Conservation (phyloP, 2,797 vertebrate genomes). For the Galago senegalensis region DNA sequence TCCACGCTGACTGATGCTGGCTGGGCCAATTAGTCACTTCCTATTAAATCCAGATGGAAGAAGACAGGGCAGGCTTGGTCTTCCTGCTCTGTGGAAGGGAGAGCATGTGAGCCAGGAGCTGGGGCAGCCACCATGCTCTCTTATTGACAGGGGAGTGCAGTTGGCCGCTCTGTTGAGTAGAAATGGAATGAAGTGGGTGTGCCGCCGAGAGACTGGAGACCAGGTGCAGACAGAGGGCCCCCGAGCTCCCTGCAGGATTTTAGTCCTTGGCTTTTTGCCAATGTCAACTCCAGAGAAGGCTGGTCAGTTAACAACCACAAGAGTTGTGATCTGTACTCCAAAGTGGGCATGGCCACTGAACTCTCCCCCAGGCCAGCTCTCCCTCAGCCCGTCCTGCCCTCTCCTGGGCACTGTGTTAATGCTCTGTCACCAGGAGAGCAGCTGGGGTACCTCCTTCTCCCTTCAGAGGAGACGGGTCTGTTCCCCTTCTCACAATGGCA, state of each 20-base stretch:
- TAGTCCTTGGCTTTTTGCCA: neutral
- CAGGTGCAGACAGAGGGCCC: neutral
- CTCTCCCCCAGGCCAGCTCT: neutral
- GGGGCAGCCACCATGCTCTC: neutral
- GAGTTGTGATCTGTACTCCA: neutral
- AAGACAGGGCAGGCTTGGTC: neutral
- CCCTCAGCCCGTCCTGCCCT: neutral
- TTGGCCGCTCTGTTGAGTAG: neutral
- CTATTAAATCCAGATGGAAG: neutral
- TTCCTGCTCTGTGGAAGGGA: neutral
- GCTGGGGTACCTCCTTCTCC: neutral
- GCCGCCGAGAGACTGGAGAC: neutral
- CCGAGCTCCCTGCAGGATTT: neutral
- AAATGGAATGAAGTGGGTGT: neutral
- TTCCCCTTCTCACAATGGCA: slow-evolving; percentile 18
- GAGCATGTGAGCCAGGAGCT: neutral
- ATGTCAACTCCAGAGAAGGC: neutral
- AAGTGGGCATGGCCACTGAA: neutral
- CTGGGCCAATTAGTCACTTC: neutral
- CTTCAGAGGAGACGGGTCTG: neutral
- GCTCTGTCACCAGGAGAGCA: neutral
- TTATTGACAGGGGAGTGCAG: neutral
- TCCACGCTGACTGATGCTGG: neutral
- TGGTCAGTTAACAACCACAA: neutral
- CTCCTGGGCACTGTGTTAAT: neutral